A percentile compares a stretch with the other conserved stretches of the same genome.
Evolutionary conservation across 2,888 invertebrate species (phyloP).

Genomic region (Spodoptera exigua): DNA sequence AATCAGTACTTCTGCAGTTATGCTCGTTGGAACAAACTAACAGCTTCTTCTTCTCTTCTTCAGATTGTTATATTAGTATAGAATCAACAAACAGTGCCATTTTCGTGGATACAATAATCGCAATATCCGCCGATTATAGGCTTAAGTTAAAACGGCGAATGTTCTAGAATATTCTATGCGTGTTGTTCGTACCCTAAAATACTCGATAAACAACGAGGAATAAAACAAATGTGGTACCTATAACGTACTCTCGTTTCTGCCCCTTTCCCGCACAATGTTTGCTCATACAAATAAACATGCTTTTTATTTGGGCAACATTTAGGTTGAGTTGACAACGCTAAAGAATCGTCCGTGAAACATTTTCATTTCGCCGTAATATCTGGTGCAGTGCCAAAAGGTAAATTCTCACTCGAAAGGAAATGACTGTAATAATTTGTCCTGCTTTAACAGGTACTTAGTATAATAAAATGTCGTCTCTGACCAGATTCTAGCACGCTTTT

Average conservation of each 20-base stretch:
- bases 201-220: constrained; percentile 58
- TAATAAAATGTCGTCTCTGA: constrained; percentile 15
- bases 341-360: constrained; percentile 24
- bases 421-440: constrained; percentile 22
- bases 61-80: too few species aligned
- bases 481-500: background rate
- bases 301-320: constrained; percentile 26
- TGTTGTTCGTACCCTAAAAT: constrained; percentile 36
- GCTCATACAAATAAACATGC: constrained; percentile 35
- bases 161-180: background rate
- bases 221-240: constrained; percentile 48
- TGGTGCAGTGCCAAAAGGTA: constrained; percentile 47
- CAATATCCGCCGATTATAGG: too few species aligned
- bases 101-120: too few species aligned
- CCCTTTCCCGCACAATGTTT: constrained; percentile 33
- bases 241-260: constrained; percentile 49
- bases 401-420: constrained; percentile 27
- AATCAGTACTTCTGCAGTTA: too few species aligned
- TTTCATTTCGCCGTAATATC: constrained; percentile 23
- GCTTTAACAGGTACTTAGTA: constrained; percentile 40
- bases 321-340: constrained; percentile 23
- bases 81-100: too few species aligned
- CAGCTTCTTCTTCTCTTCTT: too few species aligned
- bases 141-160: too few species aligned
- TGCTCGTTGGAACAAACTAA: too few species aligned